These are phyloP conservation scores for Oscheius sp. DNA, from an alignment of 2,888 invertebrate genomes.

Conservation along the genomic window DNA sequence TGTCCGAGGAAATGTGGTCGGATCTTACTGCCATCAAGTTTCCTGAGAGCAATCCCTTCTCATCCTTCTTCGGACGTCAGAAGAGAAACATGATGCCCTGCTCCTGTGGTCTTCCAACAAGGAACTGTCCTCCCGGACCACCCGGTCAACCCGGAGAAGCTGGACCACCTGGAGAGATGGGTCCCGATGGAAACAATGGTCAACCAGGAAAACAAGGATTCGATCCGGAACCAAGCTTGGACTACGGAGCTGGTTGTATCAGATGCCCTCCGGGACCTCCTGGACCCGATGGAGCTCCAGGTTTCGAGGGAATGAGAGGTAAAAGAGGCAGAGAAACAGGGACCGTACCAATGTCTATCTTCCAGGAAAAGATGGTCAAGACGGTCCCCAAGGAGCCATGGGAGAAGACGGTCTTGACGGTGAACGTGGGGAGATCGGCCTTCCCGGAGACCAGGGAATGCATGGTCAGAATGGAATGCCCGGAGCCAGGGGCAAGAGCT, in stretches of 20 bases:
- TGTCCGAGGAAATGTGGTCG: conserved; percentile 27
- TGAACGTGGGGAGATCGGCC: conserved; percentile 36
- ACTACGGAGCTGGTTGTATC: conserved; percentile 16
- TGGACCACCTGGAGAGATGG: conserved; percentile 26
- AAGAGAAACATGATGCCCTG: conserved; percentile 19
- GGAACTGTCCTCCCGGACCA: conserved; percentile 26
- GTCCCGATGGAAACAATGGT: conserved; percentile 20
- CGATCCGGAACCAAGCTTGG: not conserved
- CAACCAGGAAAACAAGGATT: conserved; percentile 26
- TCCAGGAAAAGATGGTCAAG: conserved; percentile 6
- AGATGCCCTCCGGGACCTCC: conserved; percentile 29
- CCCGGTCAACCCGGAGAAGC: conserved; percentile 36
- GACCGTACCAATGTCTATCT: no score
- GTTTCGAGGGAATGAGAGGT: conserved; percentile 7
- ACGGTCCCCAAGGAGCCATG: conserved; percentile 23
- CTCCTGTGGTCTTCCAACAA: conserved; percentile 24
- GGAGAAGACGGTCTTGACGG: conserved; percentile 42
- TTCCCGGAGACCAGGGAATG: conserved; percentile 35
- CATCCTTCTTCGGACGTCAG: conserved; percentile 19
- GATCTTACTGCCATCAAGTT: not conserved
- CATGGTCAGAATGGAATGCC: conserved; percentile 19
- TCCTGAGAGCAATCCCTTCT: conserved; percentile 16
- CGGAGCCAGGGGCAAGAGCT: conserved; percentile 17
- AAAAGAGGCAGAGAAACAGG: no score
- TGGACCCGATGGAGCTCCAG: conserved; percentile 17